These are phyloP conservation scores for Sphaerolaimus hirsutus DNA, from an alignment of 2,888 invertebrate genomes.

Conservation along the genomic window DNA sequence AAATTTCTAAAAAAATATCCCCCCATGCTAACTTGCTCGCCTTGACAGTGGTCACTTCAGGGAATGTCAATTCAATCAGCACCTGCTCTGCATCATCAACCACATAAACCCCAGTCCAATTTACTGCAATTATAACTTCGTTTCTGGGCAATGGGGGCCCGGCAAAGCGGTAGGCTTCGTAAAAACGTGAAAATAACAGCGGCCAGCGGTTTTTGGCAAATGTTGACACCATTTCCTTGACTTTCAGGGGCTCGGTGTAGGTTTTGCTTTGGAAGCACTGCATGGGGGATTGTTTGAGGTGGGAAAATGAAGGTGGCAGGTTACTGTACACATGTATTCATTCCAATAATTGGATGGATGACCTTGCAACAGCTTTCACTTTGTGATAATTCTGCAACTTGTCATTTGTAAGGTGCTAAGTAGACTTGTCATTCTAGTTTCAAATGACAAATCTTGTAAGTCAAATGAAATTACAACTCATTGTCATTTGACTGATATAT, in stretches of 20 bases:
- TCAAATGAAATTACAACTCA: too few species aligned
- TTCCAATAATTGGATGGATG: too few species aligned
- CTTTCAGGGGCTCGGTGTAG: constrained; percentile 41
- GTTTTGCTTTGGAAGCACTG: constrained; percentile 8
- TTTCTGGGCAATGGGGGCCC: constrained; percentile 95
- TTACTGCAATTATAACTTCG: constrained; percentile 90
- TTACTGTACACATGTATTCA: too few species aligned
- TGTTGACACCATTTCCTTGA: constrained; percentile 89
- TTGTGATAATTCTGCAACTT: too few species aligned
- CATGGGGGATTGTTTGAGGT: too few species aligned
- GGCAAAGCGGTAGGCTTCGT: constrained; percentile 54
- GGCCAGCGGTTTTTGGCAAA: constrained; percentile 99
- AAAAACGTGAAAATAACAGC: constrained; percentile 79
- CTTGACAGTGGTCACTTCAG: constrained; percentile 88
- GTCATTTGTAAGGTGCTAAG: too few species aligned
- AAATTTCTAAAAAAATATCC: constrained; percentile 4
- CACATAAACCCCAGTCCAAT: constrained; percentile 98
- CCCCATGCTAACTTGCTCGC: constrained; percentile 46
- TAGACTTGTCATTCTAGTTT: too few species aligned
- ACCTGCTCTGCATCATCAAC: constrained; percentile 96
- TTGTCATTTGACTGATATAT: too few species aligned
- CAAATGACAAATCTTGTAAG: too few species aligned
- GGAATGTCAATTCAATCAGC: constrained; percentile 78
- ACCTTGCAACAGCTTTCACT: too few species aligned
- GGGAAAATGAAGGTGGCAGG: too few species aligned